These are phyloP conservation scores for Eledona agricola DNA, from an alignment of 2,888 invertebrate genomes.

Conservation along the genomic window DNA sequence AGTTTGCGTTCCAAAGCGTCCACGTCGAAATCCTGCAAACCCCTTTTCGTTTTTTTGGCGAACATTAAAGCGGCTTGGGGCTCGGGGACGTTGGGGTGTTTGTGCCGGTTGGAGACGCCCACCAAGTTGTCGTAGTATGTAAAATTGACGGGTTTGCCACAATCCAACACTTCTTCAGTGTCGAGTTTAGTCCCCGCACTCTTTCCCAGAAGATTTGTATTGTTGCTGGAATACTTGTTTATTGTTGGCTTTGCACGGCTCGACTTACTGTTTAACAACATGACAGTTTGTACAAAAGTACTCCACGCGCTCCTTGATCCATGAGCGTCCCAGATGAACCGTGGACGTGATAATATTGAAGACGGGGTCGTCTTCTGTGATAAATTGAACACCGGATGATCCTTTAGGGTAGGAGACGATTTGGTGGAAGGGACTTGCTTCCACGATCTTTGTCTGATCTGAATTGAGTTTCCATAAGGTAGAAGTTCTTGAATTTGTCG, in stretches of 20 bases:
- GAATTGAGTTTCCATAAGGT: slow-evolving; percentile 83
- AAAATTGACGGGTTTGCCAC: slow-evolving; percentile 86
- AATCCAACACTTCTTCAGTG: slow-evolving; percentile 75
- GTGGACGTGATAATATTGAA: slow-evolving; percentile 81
- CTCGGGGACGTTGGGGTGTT: slow-evolving; percentile 86
- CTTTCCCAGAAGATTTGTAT: slow-evolving; percentile 28
- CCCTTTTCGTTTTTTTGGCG: slow-evolving; percentile 70
- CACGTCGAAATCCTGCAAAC: slow-evolving; percentile 74
- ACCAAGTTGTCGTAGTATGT: slow-evolving; percentile 90
- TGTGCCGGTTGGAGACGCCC: slow-evolving; percentile 83
- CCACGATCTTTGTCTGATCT: slow-evolving; percentile 79
- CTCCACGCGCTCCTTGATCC: slow-evolving; percentile 73
- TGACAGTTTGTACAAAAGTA: slow-evolving; percentile 72
- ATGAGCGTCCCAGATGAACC: slow-evolving; percentile 71
- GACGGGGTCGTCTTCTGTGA: slow-evolving; percentile 72
- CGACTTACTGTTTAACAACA: slow-evolving; percentile 45
- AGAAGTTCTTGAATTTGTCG: slow-evolving; percentile 82
- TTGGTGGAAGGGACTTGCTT: slow-evolving; percentile 68
- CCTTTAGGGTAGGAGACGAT: slow-evolving; percentile 58
- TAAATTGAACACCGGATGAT: slow-evolving; percentile 50
- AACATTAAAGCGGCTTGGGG: slow-evolving; percentile 83
- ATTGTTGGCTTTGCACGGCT: not conserved
- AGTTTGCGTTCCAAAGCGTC: slow-evolving; percentile 77
- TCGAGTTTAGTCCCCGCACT: slow-evolving; percentile 52
- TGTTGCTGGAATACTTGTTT: no score